Percentiles rank a stretch among this genome's conserved stretches.
Evolutionary conservation across 1,140 invertebrate species (phyloP).

Genomic region (Spodoptera frugiperda): DNA sequence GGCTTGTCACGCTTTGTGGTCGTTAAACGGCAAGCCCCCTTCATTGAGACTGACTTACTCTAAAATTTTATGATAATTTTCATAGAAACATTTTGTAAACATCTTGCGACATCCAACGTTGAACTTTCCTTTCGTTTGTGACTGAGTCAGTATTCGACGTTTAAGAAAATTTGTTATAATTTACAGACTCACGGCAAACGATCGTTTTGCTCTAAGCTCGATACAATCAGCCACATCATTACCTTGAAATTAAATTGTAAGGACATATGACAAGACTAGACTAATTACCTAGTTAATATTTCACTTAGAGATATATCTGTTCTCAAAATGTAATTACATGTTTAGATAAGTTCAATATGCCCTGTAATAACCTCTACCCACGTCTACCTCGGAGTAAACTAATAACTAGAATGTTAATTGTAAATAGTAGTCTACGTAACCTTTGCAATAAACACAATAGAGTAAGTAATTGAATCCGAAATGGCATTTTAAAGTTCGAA

Average conservation of each 20-base stretch:
- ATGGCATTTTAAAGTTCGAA: slow-evolving; percentile 47
- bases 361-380: neutral
- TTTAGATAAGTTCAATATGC: neutral
- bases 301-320: neutral
- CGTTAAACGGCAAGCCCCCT: slow-evolving; percentile 48
- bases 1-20: slow-evolving; percentile 66
- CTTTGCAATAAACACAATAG: slow-evolving; percentile 42
- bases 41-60: slow-evolving; percentile 15
- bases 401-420: slow-evolving; percentile 18
- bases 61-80: slow-evolving; percentile 60
- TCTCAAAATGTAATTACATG: no score
- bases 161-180: neutral
- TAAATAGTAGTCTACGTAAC: slow-evolving; percentile 30
- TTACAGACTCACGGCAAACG: neutral
- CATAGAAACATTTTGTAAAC: slow-evolving; percentile 42
- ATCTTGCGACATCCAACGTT: neutral
- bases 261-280: neutral
- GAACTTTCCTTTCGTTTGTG: neutral
- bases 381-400: neutral
- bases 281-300: neutral
- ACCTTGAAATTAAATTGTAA: slow-evolving; percentile 4
- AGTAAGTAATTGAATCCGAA: slow-evolving; percentile 35
- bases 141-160: neutral
- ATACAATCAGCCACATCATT: slow-evolving; percentile 6
- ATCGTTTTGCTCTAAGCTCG: neutral